Evolutionary conservation across 2,888 invertebrate species (phyloP).

Genomic region (Neria commutata): DNA sequence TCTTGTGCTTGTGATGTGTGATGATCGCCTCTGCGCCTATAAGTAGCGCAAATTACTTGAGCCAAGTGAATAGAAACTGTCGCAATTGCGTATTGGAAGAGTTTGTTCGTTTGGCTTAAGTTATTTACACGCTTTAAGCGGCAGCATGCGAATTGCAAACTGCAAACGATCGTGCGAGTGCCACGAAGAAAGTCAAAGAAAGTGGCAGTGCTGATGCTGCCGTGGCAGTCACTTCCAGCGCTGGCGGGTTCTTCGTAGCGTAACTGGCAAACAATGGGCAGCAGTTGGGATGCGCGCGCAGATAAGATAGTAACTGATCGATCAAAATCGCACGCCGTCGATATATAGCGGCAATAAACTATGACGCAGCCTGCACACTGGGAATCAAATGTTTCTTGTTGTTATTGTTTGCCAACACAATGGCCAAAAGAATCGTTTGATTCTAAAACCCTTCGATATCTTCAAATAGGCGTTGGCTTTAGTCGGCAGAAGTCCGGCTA

Average conservation of each 20-base stretch:
- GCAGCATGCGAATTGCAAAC: slow-evolving; percentile 41
- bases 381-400: too few species aligned
- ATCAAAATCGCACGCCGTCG: slow-evolving; percentile 18
- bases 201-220: not conserved
- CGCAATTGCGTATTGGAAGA: slow-evolving; percentile 42
- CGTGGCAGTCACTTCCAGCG: too few species aligned
- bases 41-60: slow-evolving; percentile 61
- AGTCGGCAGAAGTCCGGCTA: too few species aligned
- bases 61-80: slow-evolving; percentile 62
- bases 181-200: not conserved
- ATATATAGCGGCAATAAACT: slow-evolving; percentile 4
- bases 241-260: too few species aligned
- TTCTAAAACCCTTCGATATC: too few species aligned
- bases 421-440: too few species aligned
- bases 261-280: too few species aligned
- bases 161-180: not conserved
- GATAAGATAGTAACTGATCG: slow-evolving; percentile 22
- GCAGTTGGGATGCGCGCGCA: too few species aligned
- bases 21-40: slow-evolving; percentile 15
- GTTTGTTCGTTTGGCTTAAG: slow-evolving; percentile 64
- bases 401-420: too few species aligned
- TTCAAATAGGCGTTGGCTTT: too few species aligned
- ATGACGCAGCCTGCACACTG: not conserved
- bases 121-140: slow-evolving; percentile 57
- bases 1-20: not conserved